phyloP scores from a whole-genome alignment of 2,113 vertebrate species.

The Eonycteris spelaea region DNA sequence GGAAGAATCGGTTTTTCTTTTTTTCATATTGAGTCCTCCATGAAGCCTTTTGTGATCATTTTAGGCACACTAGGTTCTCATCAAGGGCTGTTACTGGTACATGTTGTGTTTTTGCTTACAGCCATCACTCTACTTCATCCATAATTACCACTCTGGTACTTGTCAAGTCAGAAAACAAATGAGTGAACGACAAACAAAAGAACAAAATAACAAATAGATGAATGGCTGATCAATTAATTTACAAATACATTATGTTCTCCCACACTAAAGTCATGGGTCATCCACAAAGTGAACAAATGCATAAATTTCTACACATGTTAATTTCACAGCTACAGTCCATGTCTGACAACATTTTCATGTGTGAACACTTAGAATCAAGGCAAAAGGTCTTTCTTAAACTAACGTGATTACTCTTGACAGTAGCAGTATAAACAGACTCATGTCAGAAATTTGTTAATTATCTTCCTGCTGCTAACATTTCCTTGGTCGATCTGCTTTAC shows the following conservation, averaged over 20 bases:
- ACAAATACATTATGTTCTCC: neutral
- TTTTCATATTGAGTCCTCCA: neutral
- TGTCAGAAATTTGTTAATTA: constrained; percentile 45
- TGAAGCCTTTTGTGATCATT: neutral
- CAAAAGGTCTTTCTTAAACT: constrained; percentile 44
- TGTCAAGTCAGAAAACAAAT: neutral
- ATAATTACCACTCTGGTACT: neutral
- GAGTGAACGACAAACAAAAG: neutral
- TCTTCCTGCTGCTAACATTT: neutral
- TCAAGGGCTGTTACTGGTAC: neutral
- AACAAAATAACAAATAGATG: constrained; percentile 16
- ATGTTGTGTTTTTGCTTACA: neutral
- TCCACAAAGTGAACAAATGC: neutral
- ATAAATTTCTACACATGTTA: neutral
- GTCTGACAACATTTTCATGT: constrained; percentile 38
- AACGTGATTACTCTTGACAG: constrained; percentile 45
- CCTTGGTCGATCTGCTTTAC: neutral
- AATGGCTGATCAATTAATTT: neutral
- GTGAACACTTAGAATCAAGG: constrained; percentile 22
- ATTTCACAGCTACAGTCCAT: constrained; percentile 30
- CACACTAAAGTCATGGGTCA: neutral
- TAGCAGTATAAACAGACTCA: constrained; percentile 17
- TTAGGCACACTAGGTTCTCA: neutral
- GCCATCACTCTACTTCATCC: neutral
- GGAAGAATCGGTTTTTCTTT: neutral